phyloP scores from a whole-genome alignment of 2,888 invertebrate genomes.

The Atherix ibis region DNA sequence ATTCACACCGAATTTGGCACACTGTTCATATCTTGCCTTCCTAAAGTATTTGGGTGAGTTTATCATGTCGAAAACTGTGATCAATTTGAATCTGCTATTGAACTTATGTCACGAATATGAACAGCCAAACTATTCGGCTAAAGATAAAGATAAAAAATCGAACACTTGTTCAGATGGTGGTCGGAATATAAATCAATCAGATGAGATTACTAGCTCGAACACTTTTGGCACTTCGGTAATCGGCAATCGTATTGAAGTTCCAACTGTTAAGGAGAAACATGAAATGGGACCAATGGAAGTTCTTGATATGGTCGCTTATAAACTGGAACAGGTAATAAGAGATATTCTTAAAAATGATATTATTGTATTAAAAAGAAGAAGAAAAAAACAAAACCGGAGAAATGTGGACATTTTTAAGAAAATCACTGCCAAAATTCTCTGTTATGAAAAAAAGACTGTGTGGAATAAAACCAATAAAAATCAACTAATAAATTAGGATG shows the following conservation, averaged over 20 bases:
- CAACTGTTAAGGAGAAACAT: constrained; percentile 15
- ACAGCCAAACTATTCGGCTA: constrained; percentile 30
- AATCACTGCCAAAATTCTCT: no score
- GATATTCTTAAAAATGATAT: background rate
- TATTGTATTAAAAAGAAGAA: background rate
- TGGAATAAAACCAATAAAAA: no score
- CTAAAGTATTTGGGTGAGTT: constrained; percentile 54
- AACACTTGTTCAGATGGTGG: constrained; percentile 1
- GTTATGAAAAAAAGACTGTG: no score
- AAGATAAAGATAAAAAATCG: constrained; percentile 7
- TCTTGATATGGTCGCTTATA: constrained; percentile 48
- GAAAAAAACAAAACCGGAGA: no score
- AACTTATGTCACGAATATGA: constrained; percentile 63
- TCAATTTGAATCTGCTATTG: constrained; percentile 62
- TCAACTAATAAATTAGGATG: no score
- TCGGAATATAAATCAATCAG: constrained; percentile 1
- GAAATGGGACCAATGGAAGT: constrained; percentile 30
- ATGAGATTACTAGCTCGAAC: constrained; percentile 32
- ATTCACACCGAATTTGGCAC: constrained; percentile 73
- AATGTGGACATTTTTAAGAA: no score
- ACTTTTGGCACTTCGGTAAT: constrained; percentile 73
- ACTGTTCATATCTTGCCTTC: constrained; percentile 63
- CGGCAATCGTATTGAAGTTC: constrained; percentile 74
- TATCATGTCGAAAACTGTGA: constrained; percentile 52
- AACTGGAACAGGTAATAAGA: constrained; percentile 40